A percentile compares a stretch with the other conserved stretches of the same genome.
These are phyloP conservation scores for Zingel zingel DNA, from an alignment of 2,113 vertebrate species.

Conservation along the genomic window DNA sequence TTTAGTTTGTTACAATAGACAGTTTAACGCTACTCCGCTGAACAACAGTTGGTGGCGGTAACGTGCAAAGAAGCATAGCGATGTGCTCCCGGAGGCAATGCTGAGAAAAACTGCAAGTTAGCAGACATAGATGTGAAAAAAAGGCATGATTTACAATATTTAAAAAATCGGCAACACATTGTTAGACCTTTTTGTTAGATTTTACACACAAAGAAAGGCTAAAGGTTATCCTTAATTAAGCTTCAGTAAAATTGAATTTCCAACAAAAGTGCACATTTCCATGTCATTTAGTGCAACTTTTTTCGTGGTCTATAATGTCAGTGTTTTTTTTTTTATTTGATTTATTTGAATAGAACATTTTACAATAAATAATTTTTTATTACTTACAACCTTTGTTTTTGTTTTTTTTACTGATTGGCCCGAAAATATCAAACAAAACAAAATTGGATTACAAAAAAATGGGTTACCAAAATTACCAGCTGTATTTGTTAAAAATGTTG, in stretches of 20 bases:
- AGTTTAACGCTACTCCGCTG: background rate
- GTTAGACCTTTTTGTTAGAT: too few relatives aligned
- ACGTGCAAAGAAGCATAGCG: background rate
- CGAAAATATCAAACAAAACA: too few relatives aligned
- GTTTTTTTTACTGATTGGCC: too few relatives aligned
- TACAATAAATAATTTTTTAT: background rate
- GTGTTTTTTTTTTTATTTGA: too few relatives aligned
- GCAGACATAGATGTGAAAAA: background rate
- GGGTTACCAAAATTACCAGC: too few relatives aligned
- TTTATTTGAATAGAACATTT: too few relatives aligned
- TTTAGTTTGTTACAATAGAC: background rate
- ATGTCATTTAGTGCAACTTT: background rate
- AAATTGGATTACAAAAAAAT: background rate
- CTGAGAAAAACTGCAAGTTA: background rate
- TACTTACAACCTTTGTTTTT: background rate
- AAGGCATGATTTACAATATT: background rate
- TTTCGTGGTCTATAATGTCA: too few relatives aligned
- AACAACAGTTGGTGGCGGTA: background rate
- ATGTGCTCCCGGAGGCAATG: background rate
- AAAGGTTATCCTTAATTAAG: background rate
- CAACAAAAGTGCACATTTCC: background rate
- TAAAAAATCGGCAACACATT: background rate
- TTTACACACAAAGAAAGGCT: background rate
- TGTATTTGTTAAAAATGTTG: background rate
- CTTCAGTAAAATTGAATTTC: background rate